phyloP scores from a whole-genome alignment of 2,888 invertebrate genomes.

The Caenorhabditis drosophilae region DNA sequence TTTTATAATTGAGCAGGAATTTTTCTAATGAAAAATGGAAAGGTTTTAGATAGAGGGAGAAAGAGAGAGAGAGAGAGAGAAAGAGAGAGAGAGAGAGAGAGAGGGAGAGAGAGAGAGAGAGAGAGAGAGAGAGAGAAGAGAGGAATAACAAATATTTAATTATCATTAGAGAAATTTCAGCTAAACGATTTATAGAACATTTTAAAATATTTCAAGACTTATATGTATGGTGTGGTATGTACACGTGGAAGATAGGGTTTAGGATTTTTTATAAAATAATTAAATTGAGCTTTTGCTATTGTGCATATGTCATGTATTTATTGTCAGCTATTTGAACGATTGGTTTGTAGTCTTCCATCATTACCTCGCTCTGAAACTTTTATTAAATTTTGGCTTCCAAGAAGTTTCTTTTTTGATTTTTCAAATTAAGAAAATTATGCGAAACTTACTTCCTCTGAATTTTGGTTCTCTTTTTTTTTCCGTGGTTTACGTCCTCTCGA shows the following conservation, averaged over 20 bases:
- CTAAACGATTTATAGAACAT: too few species aligned
- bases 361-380: conserved; percentile 26
- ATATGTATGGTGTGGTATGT: too few species aligned
- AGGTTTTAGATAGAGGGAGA: too few species aligned
- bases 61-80: too few species aligned
- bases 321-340: not conserved
- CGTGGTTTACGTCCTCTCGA: conserved; percentile 53
- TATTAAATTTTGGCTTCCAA: too few species aligned
- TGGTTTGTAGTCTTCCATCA: conserved; percentile 24
- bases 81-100: too few species aligned
- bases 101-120: too few species aligned
- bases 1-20: not conserved
- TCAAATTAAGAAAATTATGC: not conserved
- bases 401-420: not conserved
- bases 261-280: conserved; percentile 3
- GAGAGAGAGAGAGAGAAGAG: too few species aligned
- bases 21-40: not conserved
- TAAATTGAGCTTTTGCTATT: conserved; percentile 5
- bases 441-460: conserved; percentile 20
- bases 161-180: too few species aligned
- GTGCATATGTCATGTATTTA: not conserved
- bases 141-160: too few species aligned
- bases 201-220: too few species aligned
- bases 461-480: conserved; percentile 38
- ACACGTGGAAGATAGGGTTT: not conserved